Evolutionary conservation across 2,113 vertebrate genomes (phyloP), one percentile per base, ranked within the genome.

Genomic region (Spea bombifrons): DNA sequence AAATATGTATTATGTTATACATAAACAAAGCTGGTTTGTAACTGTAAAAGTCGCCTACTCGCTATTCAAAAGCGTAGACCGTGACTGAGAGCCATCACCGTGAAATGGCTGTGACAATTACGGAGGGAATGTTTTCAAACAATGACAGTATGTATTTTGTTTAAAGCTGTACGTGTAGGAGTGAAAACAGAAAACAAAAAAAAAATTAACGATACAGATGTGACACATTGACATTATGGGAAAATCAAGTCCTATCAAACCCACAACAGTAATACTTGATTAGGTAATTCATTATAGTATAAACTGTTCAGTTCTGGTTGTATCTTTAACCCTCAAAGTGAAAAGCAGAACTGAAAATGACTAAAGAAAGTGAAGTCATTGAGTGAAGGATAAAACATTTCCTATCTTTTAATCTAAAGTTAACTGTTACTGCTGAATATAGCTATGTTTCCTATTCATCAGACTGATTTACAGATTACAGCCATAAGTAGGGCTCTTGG

Each of bases 101-200:
- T 71, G 50, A 71, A 64, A 64, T 73, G 66, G 65, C 70, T 57
- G 63, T 59, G 70, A 73, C 77, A 79, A 79, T 79, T 79, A 67
- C 72, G 67, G 61, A 47, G 67, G 63, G 67, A 72, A 30, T 73
- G 72, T 66, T 67, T 73, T 48, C 9, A 66, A 77, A 77, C 13
- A 30, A 63, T 70, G 55, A 64, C 43, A 73, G 67, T 66, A 73
- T 8, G 59, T n/a, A 30, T 79, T 57, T 63, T 44, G 30, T 65
- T 79, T 12, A 44, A 57, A 46, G 77, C 61, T 57, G 44, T 48
- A 73, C 45, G 76, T 66, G 61, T 66, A 49, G 70, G 71, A 66
- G 43, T 16, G 61, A 73, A 44, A 55, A 46, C 13, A 70, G 47
- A 50, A 16, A n/a, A n/a, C n/a, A n/a, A n/a, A 50, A 70, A 68